Base-by-base conservation (phyloP, 2,888 invertebrate genomes). In the Leucophora obtusa region DNA sequence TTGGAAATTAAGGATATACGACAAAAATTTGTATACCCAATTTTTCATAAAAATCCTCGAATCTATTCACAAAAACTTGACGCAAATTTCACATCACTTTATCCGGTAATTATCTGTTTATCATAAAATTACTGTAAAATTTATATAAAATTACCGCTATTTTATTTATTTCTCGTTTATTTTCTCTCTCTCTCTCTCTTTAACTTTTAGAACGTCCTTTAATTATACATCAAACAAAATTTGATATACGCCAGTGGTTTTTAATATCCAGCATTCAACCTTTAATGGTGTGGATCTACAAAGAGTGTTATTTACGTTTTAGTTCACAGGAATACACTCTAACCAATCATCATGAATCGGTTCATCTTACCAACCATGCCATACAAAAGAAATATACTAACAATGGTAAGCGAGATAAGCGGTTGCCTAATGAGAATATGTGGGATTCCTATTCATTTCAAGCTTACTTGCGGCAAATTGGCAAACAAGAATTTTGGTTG, bases 191-290 rank as follows among this genome's bases (percentile, higher is more conserved):
- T n/a, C 4, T 11, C 38, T 38, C 38, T 38, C n/a, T 51, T 73
- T 73, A 17, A 15, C 77, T 79, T 84, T 82, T 92, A 97, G 97
- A 98, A 91, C 93, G 94, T 79, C 98, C 98, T 0, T 91, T 98
- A 68, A 93, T 97, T 59, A 94, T 98, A 83, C 95, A 97, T 90
- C 93, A 95, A 86, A 97, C 97, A 1, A 98, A 98, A 91, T 98
- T 98, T 89, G 98, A 98, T 90, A 97, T 98, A 84, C 93, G 98
- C 6, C 98, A 98, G 90, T 98, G 98, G 98, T 98, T 98, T 91
- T 91, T 98, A 82, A 94, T 98, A 28, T 97, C 97, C 0, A 96
- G 95, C 88, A 95, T 96, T 86, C 96, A 97, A 87, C 98, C 98
- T 0, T 91, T 98, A 43, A 95, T 96, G 0, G 93, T 98, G 80